Evolutionary conservation across 2,113 vertebrate genomes (phyloP), one percentile per base, ranked within the genome.

Genomic region (Enhydra lutris): DNA sequence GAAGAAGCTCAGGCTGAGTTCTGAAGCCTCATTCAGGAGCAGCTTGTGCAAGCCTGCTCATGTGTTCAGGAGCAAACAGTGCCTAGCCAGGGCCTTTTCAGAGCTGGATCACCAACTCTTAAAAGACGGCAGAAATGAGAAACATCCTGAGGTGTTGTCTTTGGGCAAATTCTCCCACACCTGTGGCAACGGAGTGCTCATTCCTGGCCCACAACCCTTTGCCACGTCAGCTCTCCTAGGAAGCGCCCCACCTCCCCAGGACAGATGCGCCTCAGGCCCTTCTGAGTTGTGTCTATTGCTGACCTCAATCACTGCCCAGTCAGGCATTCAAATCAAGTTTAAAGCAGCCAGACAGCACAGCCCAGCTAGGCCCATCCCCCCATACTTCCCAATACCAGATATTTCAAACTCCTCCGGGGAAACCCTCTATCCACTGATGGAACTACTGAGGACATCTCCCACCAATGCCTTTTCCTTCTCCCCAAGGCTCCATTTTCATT

Each of bases 361-460:
- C n/a, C 8, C 31, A 34, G 34, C 24, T 23, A 52, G 39, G 3
- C 61, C 39, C 42, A 1, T 15, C 36, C 45, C 4, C 1, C 42
- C 12, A 36, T 13, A 9, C 17, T 24, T n/a, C 11, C 94, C 26
- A 31, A 45, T 7, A 26, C 29, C n/a, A 1, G 0, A 21, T 21
- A 31, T 26, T 78, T 47, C 74, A 78, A 31, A 78, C 42, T 3
- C 18, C 14, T 42, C 67, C 11, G 50, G 17, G 24, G 26, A 71
- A 55, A 9, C 1, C 4, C 13, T 83, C 29, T 18, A 20, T 67
- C 24, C 39, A 21, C 42, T 0, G 0, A 26, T 4, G 0, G 11
- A 76, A 39, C 47, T 18, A 7, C 61, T 34, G 6, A 20, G 10
- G 73, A 31, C 59, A 9, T 31, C 50, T 34, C 42, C 71, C 80